Conservation (phyloP, 2,888 invertebrate genomes). For the Trissolcus brochymenae region DNA sequence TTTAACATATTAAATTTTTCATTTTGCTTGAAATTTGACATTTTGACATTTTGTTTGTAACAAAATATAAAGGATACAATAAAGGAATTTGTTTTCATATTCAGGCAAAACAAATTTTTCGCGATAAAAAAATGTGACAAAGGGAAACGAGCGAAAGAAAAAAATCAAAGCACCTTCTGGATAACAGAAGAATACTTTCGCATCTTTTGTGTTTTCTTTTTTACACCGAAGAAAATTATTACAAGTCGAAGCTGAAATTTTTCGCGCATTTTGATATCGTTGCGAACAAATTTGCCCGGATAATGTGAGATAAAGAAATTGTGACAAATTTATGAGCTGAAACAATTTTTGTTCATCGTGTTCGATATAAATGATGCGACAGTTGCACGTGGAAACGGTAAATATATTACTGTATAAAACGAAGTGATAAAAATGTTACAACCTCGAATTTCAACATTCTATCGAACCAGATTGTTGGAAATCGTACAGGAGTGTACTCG, state of each 20-base stretch:
- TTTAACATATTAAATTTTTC: too few relatives aligned
- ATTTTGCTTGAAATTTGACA: too few relatives aligned
- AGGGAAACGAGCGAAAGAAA: slow-evolving; percentile 8
- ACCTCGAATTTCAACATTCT: slow-evolving; percentile 16
- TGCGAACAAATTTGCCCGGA: slow-evolving; percentile 5
- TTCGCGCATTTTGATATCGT: slow-evolving; percentile 14
- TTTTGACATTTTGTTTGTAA: too few relatives aligned
- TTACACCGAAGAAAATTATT: slow-evolving; percentile 27
- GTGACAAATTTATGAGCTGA: slow-evolving; percentile 15
- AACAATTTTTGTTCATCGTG: slow-evolving; percentile 7
- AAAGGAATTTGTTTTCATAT: too few relatives aligned
- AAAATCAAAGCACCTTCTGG: slow-evolving; percentile 19
- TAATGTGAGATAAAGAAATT: slow-evolving; percentile 16
- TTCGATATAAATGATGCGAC: not conserved
- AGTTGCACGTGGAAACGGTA: slow-evolving; percentile 7
- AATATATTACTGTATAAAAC: slow-evolving; percentile 18
- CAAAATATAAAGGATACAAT: too few relatives aligned
- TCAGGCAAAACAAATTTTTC: too few relatives aligned
- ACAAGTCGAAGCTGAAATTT: slow-evolving; percentile 32
- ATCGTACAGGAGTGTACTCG: not conserved
- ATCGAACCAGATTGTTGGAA: not conserved
- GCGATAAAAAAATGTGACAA: not conserved
- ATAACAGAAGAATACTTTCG: slow-evolving; percentile 10
- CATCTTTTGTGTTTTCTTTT: slow-evolving; percentile 16
- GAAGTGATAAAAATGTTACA: slow-evolving; percentile 24